phyloP scores from a whole-genome alignment of 2,888 invertebrate species.

The Melinaea menophilus region DNA sequence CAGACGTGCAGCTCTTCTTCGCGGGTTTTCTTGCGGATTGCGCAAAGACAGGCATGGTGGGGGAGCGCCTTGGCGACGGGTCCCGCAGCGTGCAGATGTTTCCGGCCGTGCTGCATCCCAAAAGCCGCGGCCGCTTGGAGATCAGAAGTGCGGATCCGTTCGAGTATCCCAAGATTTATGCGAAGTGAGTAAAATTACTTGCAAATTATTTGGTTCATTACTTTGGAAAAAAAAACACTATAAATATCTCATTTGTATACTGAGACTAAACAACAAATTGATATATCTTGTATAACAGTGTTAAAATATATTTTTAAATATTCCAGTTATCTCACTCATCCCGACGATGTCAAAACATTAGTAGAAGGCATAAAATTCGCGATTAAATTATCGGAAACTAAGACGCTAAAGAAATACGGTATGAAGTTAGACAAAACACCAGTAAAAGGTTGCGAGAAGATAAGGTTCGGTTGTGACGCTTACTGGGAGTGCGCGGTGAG shows the following conservation, averaged over 20 bases:
- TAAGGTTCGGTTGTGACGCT: slow-evolving; percentile 84
- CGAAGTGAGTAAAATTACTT: slow-evolving; percentile 78
- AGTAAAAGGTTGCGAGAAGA: slow-evolving; percentile 84
- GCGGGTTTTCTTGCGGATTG: slow-evolving; percentile 92
- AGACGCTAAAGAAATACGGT: slow-evolving; percentile 79
- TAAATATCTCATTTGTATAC: no score
- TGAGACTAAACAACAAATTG: no score
- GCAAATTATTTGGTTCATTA: not conserved
- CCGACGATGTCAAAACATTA: slow-evolving; percentile 87
- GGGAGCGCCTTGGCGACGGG: slow-evolving; percentile 83
- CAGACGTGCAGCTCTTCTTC: slow-evolving; percentile 92
- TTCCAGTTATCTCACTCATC: slow-evolving; percentile 82
- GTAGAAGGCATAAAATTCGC: slow-evolving; percentile 91
- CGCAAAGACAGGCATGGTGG: slow-evolving; percentile 91
- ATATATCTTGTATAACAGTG: not conserved
- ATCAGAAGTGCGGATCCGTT: slow-evolving; percentile 87
- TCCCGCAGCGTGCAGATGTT: slow-evolving; percentile 84
- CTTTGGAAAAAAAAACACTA: not conserved
- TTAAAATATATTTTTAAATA: not conserved
- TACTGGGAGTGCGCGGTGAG: slow-evolving; percentile 89
- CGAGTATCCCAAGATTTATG: slow-evolving; percentile 89
- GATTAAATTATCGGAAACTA: slow-evolving; percentile 83
- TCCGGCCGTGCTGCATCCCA: slow-evolving; percentile 90
- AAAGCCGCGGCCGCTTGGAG: slow-evolving; percentile 88
- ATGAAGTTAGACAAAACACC: slow-evolving; percentile 86